These are phyloP conservation scores for Oligia latruncula DNA, from an alignment of 2,888 invertebrate species.

Conservation along the genomic window DNA sequence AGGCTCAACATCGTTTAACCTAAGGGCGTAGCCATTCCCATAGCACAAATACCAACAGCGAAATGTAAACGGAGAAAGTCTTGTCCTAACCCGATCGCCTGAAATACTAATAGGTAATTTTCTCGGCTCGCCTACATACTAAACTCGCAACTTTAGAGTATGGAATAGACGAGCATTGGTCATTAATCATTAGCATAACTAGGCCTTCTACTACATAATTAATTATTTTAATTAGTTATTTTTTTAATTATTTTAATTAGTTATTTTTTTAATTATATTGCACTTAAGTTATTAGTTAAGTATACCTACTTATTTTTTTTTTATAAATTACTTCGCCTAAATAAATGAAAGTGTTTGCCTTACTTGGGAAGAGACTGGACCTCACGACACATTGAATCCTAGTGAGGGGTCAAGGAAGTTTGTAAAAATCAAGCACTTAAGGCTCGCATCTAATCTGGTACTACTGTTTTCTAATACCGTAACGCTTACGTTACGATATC, in stretches of 20 bases:
- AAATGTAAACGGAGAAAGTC: slow-evolving; percentile 87
- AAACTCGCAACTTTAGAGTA: slow-evolving; percentile 58
- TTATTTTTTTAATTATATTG: no score
- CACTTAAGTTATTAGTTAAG: background rate
- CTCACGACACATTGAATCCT: background rate
- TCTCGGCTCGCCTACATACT: slow-evolving; percentile 66
- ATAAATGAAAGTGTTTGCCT: background rate
- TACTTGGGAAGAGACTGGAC: background rate
- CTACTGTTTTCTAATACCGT: no score
- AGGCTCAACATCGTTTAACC: slow-evolving; percentile 75
- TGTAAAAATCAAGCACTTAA: background rate
- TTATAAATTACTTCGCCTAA: background rate
- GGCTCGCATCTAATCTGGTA: background rate
- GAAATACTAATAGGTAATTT: slow-evolving; percentile 78
- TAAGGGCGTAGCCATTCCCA: slow-evolving; percentile 80
- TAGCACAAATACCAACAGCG: slow-evolving; percentile 85
- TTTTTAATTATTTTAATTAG: no score
- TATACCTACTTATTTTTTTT: background rate
- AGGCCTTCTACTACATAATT: background rate
- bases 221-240: no score
- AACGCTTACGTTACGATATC: no score
- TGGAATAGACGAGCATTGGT: slow-evolving; percentile 20
- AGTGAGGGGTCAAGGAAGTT: background rate
- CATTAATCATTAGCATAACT: background rate
- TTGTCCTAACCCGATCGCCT: slow-evolving; percentile 78